Base-by-base conservation (phyloP, 2,113 vertebrate genomes). In the Antechinus flavipes region DNA sequence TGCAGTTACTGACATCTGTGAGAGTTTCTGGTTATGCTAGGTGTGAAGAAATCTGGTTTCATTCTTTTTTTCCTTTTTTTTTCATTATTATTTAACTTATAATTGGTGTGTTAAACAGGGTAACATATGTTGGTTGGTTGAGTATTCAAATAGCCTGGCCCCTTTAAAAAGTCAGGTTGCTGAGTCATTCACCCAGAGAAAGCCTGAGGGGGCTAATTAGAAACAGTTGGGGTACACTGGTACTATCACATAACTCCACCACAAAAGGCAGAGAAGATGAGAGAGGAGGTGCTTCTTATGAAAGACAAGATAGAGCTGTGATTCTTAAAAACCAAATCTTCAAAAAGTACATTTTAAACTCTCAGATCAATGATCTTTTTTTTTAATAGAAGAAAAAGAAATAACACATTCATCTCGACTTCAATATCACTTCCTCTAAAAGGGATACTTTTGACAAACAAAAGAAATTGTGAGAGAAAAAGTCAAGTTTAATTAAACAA, bases 11-110 rank as follows among this genome's bases (percentile, higher is more conserved):
- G 46, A 96, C 90, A 35, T 46, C 90, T 54, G n/a, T 93, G 12
- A 89, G 35, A 94, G 46, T 95, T 50, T 35, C 90, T 95, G 46
- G 92, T 96, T 93, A 92, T 90, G 92, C 53, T 49, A 94, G 91
- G 22, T n/a, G 68, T 91, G 92, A 95, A 96, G 90, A 91, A 94
- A 93, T 90, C 49, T 92, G 12, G 58, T 84, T 84, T 84, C n/a
- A 23, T 84, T 84, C 68, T 84, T 22, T 84, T 16, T 84, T 42
- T 19, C n/a, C 50, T 52, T 52, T 42, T 84, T 61, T 84, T 84
- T 76, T 68, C 68, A 84, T 84, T 42, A 35, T 84, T 42, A 84
- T 84, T 84, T 84, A 84, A 42, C 68, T 84, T 84, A 42, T 84
- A 84, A 84, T 84, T 42, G 68, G 68, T 84, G n/a, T 84, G 68